These are phyloP conservation scores for Aythya baeri DNA, from an alignment of 2,113 vertebrate species.

Conservation along the genomic window DNA sequence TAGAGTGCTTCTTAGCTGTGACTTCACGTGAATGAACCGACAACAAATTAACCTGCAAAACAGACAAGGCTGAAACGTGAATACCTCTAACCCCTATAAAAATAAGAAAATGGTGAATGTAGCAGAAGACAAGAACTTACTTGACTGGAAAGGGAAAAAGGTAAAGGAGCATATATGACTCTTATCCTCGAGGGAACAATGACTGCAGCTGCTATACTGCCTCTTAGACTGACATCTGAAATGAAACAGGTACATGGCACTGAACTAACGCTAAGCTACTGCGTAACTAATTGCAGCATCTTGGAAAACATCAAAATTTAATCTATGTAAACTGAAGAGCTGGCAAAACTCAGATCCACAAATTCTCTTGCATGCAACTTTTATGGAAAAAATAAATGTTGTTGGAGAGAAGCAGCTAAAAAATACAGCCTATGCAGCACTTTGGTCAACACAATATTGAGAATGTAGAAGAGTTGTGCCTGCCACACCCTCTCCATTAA, in stretches of 20 bases:
- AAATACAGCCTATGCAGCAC: background rate
- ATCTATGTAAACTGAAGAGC: background rate
- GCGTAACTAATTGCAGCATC: background rate
- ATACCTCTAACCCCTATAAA: background rate
- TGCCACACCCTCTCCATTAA: conserved; percentile 17
- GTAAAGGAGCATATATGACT: background rate
- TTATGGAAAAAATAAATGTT: background rate
- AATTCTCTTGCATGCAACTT: background rate
- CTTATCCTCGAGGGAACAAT: background rate
- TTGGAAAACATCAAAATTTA: background rate
- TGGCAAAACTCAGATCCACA: background rate
- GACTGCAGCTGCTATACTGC: background rate
- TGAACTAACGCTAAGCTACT: background rate
- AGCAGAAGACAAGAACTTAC: conserved; percentile 13
- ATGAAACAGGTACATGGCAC: background rate
- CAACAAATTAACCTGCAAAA: conserved; percentile 60
- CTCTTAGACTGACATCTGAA: background rate
- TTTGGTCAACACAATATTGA: background rate
- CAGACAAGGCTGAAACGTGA: conserved; percentile 41
- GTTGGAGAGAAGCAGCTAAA: background rate
- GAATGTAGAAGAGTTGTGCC: background rate
- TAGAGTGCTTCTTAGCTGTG: background rate
- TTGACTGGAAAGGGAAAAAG: background rate
- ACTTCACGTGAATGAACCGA: background rate
- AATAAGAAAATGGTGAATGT: background rate